Base-by-base conservation (phyloP, 2,888 invertebrate species). In the Drosophila fungiperda region DNA sequence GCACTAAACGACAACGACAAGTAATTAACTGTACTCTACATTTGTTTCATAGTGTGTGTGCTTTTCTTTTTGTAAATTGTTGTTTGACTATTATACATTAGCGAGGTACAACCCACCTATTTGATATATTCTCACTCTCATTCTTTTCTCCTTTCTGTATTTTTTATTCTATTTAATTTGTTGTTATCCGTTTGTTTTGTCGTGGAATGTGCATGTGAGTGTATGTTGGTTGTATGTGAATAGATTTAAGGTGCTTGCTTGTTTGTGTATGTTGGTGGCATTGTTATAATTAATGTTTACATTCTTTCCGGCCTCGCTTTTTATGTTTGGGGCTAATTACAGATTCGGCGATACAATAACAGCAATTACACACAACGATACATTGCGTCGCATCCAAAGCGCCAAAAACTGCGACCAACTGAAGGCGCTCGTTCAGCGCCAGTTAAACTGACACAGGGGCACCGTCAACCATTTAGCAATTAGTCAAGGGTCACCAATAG, bases 361-460 rank as follows among this genome's bases (percentile, higher is more conserved):
- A 12, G 55, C 55, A n/a, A 55, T 55, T 38, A 38, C 55, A 32
- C 89, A 88, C 77, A 87, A 91, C 87, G 89, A 91, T 69, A 86
- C 90, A 32, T 64, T 92, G 64, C 83, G 87, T 26, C 89, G 90
- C 26, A 92, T 93, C 78, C 78, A 82, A 55, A 77, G 75, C 55
- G 87, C 91, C 11, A 76, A 80, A 7, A 91, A 83, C 65, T 78
- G 85, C 15, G 73, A 76, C 29, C 90, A 92, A 72, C 65, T 92
- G 49, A 80, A 80, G 59, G 75, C 62, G 63, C 73, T 92, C 35
- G 76, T 90, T 33, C 68, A 88, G 48, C 88, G 91, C 2, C 83
- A 88, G 61, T 61, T 86, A 17, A 36, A 64, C 71, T 70, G 76
- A 73, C 77, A 36, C 50, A 59, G 40, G 26, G 57, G 38, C 35